Evolutionary conservation across 1,140 invertebrate species (phyloP).

Genomic region (Calephelis virginiensis): DNA sequence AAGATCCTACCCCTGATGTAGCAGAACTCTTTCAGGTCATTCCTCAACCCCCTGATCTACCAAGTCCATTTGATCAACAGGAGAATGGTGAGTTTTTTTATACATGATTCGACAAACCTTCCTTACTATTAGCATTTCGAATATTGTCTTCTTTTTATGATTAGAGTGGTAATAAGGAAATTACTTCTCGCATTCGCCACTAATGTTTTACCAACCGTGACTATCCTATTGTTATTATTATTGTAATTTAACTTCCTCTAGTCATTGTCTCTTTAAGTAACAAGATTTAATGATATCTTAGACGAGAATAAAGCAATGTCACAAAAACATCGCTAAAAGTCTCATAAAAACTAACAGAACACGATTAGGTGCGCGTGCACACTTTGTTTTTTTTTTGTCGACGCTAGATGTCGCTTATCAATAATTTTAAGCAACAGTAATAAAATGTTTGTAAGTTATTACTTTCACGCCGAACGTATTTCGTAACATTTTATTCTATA

Average conservation of each 20-base stretch:
- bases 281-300: constrained; percentile 48
- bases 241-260: constrained; percentile 60
- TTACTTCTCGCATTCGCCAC: constrained; percentile 51
- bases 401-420: constrained; percentile 48
- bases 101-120: constrained; percentile 35
- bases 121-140: constrained; percentile 18
- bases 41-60: constrained; percentile 81
- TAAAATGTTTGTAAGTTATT: constrained; percentile 55
- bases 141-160: constrained; percentile 32
- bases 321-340: constrained; percentile 38
- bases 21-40: constrained; percentile 92
- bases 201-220: constrained; percentile 64
- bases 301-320: constrained; percentile 38
- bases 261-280: constrained; percentile 54
- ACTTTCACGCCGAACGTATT: constrained; percentile 63
- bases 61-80: constrained; percentile 77
- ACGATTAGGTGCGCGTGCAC: constrained; percentile 59
- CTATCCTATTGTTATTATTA: constrained; percentile 70
- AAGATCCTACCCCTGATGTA: constrained; percentile 86
- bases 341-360: constrained; percentile 42
- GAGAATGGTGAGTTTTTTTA: constrained; percentile 76
- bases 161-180: constrained; percentile 60
- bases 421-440: constrained; percentile 32
- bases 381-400: constrained; percentile 38
- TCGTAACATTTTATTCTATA: constrained; percentile 74